Conservation (phyloP, 2,888 invertebrate genomes). For the Rhaphigaster nebulosa region DNA sequence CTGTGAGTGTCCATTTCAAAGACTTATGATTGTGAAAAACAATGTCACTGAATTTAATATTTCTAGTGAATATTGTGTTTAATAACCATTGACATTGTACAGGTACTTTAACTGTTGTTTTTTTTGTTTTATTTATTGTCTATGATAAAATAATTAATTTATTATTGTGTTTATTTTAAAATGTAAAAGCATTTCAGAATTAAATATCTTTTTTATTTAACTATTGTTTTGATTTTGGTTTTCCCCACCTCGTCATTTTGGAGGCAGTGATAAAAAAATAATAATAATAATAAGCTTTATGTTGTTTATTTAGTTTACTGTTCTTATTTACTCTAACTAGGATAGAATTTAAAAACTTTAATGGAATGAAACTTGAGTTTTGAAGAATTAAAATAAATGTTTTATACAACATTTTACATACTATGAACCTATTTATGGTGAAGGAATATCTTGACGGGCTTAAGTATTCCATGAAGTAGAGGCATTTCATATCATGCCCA, state of each 20-base stretch:
- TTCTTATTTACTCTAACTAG: too few species aligned
- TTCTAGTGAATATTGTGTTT: neutral
- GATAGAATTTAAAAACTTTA: too few species aligned
- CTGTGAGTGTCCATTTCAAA: constrained; percentile 11
- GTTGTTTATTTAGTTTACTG: too few species aligned
- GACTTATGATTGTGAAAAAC: constrained; percentile 38
- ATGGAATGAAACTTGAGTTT: too few species aligned
- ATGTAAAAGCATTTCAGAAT: constrained; percentile 38
- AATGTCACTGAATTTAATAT: constrained; percentile 31
- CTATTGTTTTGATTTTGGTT: neutral
- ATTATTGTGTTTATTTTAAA: constrained; percentile 47
- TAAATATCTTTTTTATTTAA: constrained; percentile 36
- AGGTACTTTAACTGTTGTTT: constrained; percentile 31
- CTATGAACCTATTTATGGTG: too few species aligned
- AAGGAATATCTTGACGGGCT: too few species aligned
- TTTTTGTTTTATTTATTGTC: constrained; percentile 36
- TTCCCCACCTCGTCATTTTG: neutral
- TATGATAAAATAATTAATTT: constrained; percentile 19
- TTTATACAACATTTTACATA: too few species aligned
- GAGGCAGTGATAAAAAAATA: neutral
- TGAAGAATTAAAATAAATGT: too few species aligned
- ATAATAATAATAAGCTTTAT: too few species aligned
- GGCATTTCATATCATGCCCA: too few species aligned
- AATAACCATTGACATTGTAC: neutral
- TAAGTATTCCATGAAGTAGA: too few species aligned